Base-by-base conservation (phyloP, 2,888 invertebrate species). In the Apocheima hispidaria region DNA sequence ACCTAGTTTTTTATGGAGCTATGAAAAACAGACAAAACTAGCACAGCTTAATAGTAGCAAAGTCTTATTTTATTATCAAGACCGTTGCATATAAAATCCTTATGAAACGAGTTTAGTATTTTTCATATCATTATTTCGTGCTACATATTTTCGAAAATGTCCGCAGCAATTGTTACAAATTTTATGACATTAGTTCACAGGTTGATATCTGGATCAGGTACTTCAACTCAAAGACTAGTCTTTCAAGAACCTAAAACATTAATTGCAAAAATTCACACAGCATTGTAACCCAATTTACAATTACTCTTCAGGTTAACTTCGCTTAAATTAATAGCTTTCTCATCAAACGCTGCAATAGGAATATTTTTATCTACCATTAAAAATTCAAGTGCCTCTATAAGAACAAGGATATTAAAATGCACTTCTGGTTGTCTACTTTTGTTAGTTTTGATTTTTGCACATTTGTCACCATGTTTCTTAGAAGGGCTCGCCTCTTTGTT, bases 311-410 rank as follows among this genome's bases (percentile, higher is more conserved):
- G 57, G 59, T 69, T 78, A 74, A 82, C 82, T 79, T 76, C 78
- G 81, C 82, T 69, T 75, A 83, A 88, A 87, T 86, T 88, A 88
- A 87, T 84, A 79, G 79, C 79, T 77, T 87, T 90, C 87, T 82
- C 89, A 87, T 88, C 82, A 84, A 83, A 75, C 75, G 68, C 77
- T 74, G 75, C 71, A 69, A 74, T 79, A 76, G 79, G 69, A 75
- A 79, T 68, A 72, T 74, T 82, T 85, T 83, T 86, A 88, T 84
- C 70, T 82, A 83, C 86, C 86, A 88, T 88, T 88, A 91, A 90
- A 88, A 90, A 81, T 87, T 79, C 84, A 82, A 84, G 84, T 83
- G 76, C 77, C 80, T 77, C 75, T 79, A 79, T 78, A 73, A 73
- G 77, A 77, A 75, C 85, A 81, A 80, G 82, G 79, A 72, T 81